A percentile compares a stretch with the other conserved stretches of the same genome.
phyloP scores from a whole-genome alignment of 2,113 vertebrate genomes.

The Atrichornis clamosus region DNA sequence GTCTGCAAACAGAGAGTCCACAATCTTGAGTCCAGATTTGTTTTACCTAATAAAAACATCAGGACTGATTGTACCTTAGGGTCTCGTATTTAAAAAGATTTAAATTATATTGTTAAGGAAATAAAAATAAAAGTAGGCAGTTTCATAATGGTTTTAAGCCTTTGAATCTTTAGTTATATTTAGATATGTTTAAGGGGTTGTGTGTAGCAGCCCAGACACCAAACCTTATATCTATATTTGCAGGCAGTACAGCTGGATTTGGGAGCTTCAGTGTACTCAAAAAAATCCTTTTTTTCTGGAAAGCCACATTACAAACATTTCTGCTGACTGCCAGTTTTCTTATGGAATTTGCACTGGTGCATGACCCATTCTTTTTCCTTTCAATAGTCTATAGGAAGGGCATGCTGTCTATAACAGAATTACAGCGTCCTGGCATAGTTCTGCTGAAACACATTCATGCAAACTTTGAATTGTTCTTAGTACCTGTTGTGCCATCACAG shows the following conservation, averaged over 20 bases:
- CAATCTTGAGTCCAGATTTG: slow-evolving; percentile 31
- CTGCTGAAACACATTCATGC: not conserved
- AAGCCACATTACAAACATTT: not conserved
- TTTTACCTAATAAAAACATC: slow-evolving; percentile 54
- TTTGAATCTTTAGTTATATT: not conserved
- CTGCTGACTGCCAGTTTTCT: not conserved
- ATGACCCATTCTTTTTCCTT: not conserved
- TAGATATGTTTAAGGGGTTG: not conserved
- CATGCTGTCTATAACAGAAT: not conserved
- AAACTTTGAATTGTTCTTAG: not conserved
- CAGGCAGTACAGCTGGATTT: not conserved
- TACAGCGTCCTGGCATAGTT: not conserved
- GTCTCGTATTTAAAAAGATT: slow-evolving; percentile 32
- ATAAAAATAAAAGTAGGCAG: slow-evolving; percentile 24
- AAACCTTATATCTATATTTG: not conserved
- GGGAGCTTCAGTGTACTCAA: not conserved
- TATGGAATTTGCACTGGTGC: not conserved
- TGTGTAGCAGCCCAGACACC: slow-evolving; percentile 17
- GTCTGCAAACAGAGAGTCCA: slow-evolving; percentile 29
- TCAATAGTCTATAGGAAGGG: not conserved
- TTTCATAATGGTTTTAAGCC: not conserved
- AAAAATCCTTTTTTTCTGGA: not conserved
- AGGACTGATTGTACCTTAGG: slow-evolving; percentile 22
- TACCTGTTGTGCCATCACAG: not conserved
- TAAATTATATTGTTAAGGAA: slow-evolving; percentile 32